Evolutionary conservation across 2,888 invertebrate species (phyloP).

Genomic region (Trachelus stipa): DNA sequence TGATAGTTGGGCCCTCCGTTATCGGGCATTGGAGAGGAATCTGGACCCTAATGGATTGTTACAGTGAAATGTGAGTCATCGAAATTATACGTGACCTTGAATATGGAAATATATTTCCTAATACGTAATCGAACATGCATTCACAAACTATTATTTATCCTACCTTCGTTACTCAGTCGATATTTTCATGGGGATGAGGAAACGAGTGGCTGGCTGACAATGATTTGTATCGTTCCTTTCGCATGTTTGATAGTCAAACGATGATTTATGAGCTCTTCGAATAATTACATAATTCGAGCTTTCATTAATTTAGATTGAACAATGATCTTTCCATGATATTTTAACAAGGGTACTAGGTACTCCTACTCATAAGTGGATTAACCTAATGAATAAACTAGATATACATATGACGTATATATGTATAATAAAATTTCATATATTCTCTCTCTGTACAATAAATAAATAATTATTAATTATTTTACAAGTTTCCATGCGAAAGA

Average conservation of each 20-base stretch:
- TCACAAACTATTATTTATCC: not conserved
- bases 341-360: not conserved
- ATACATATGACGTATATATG: no score
- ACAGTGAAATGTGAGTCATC: conserved; percentile 47
- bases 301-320: not conserved
- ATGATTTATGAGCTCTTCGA: conserved; percentile 27
- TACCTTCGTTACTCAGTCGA: not conserved
- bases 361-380: not conserved
- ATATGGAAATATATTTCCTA: not conserved
- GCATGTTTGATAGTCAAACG: not conserved
- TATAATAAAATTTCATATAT: not conserved
- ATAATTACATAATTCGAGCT: conserved; percentile 28
- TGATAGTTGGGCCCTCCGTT: conserved; percentile 68
- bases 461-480: not conserved
- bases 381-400: not conserved
- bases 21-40: conserved; percentile 71
- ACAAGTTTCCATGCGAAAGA: not conserved
- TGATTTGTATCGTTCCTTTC: not conserved
- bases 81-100: not conserved
- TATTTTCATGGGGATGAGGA: not conserved
- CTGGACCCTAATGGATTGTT: conserved; percentile 69
- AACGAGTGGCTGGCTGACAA: not conserved
- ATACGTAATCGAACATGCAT: not conserved
- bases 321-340: not conserved
- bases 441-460: not conserved